A percentile compares a stretch with the other conserved stretches of the same genome.
These are phyloP conservation scores for Isurus oxyrinchus DNA, from an alignment of 2,113 vertebrate genomes.

Conservation along the genomic window DNA sequence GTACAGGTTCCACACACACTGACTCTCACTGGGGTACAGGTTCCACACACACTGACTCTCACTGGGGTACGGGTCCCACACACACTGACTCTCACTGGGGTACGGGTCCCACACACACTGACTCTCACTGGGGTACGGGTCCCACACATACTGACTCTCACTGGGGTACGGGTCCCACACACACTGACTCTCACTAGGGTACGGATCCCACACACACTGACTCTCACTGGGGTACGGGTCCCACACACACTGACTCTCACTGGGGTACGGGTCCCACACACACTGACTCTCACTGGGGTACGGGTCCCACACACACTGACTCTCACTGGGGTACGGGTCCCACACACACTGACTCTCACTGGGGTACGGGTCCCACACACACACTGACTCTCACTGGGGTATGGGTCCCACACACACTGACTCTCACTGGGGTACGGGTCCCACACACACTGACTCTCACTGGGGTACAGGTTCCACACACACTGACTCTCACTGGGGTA, in stretches of 20 bases:
- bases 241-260: too few relatives aligned
- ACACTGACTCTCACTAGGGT: not conserved
- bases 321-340: not conserved
- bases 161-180: slow-evolving; percentile 33
- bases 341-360: slow-evolving; percentile 45
- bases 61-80: too few relatives aligned
- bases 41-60: slow-evolving; percentile 29
- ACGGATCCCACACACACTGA: slow-evolving; percentile 42
- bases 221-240: slow-evolving; percentile 40
- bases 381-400: not conserved
- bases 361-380: slow-evolving; percentile 35
- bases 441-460: not conserved
- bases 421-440: slow-evolving; percentile 41
- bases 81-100: not conserved
- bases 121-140: not conserved
- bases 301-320: slow-evolving; percentile 37
- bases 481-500: slow-evolving; percentile 44
- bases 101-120: slow-evolving; percentile 37
- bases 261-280: slow-evolving; percentile 38
- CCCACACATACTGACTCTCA: slow-evolving; percentile 46
- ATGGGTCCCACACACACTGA: slow-evolving; percentile 42
- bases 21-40: slow-evolving; percentile 43
- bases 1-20: not conserved
- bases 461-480: not conserved
- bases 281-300: not conserved